A percentile compares a stretch with the other conserved stretches of the same genome.
These are phyloP conservation scores for Podarcis siculus DNA, from an alignment of 2,797 vertebrate genomes.

Conservation along the genomic window DNA sequence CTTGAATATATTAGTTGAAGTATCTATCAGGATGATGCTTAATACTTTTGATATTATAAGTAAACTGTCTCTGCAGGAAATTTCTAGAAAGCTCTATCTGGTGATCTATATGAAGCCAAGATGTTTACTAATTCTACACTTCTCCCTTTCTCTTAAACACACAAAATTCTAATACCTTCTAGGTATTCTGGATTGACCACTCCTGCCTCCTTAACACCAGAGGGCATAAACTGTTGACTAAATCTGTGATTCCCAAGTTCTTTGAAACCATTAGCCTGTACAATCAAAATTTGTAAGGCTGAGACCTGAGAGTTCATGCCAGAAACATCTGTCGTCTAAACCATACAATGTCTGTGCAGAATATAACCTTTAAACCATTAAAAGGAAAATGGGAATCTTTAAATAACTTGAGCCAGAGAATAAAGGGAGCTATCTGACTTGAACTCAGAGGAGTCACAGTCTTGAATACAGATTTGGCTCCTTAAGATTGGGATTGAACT, in stretches of 20 bases:
- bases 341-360: not conserved
- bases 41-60: not conserved
- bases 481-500: constrained; percentile 59
- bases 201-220: constrained; percentile 11
- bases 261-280: not conserved
- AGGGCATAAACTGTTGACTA: not conserved
- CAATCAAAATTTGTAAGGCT: not conserved
- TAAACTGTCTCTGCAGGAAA: not conserved
- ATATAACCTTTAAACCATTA: constrained; percentile 42
- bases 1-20: not conserved
- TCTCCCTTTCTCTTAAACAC: not conserved
- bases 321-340: constrained; percentile 20
- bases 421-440: constrained; percentile 60
- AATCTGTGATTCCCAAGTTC: not conserved
- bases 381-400: constrained; percentile 35
- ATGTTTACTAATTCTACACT: not conserved
- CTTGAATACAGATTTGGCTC: constrained; percentile 60
- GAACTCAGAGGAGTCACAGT: constrained; percentile 43
- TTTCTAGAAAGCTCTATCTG: not conserved
- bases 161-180: not conserved
- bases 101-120: not conserved
- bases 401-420: constrained; percentile 53
- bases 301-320: not conserved
- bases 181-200: not conserved
- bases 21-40: not conserved